Base-by-base conservation (phyloP, 1,140 invertebrate genomes). In the Grapholita molesta region DNA sequence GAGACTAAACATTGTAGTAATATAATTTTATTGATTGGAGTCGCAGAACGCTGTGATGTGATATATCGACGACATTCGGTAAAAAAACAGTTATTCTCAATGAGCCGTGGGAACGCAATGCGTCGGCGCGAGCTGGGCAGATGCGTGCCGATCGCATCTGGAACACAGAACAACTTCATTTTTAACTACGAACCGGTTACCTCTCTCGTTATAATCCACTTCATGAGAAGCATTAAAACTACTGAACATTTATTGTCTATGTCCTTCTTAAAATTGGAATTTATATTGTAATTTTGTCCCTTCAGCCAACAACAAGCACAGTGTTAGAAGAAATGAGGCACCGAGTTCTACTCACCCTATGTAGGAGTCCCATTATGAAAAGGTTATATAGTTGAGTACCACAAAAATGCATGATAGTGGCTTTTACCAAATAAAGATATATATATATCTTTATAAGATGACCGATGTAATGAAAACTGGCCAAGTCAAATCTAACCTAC, bases 71-170 rank as follows among this genome's bases (percentile, higher is more conserved):
- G 67, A 70, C 72, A 78, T 78, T 71, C 30, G 42, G 68, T 71
- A 71, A 66, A 78, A n/a, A 73, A 77, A 72, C 70, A 70, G 74
- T 70, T 77, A 80, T 69, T 88, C 85, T 78, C 79, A 77, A 79
- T 82, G 64, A 70, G 67, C 70, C 82, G 84, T 86, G 84, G 81
- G 86, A 85, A 85, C 80, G 80, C 79, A 82, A 83, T 83, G 80
- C 53, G 66, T 21, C 35, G 25, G 67, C 72, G 53, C 48, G 71
- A 55, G 52, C 24, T 32, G 28, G 55, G 69, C 68, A 77, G 61
- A 72, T 74, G 72, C 73, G 73, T 70, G 71, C 71, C 70, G 65
- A 74, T 76, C 72, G 68, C 75, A 82, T 79, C 76, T 82, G 72
- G 72, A 70, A 70, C 66, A 65, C 73, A 77, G 72, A 79, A 76